Evolutionary conservation across 2,113 vertebrate species (phyloP).

Genomic region (Dendropsophus ebraccatus): DNA sequence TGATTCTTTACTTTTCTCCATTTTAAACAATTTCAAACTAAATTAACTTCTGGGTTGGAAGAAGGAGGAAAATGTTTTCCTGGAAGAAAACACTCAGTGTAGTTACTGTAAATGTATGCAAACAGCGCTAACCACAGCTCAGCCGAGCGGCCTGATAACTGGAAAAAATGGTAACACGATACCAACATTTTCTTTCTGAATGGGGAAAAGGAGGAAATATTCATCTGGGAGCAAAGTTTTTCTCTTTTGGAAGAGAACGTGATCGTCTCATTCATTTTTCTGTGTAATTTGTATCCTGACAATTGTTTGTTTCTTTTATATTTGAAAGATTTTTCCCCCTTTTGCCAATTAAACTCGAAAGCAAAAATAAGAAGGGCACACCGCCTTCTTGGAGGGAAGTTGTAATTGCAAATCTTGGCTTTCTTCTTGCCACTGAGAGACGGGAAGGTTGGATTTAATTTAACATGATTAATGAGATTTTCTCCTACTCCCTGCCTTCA

Average conservation of each 20-base stretch:
- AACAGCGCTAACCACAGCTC: slow-evolving; percentile 14
- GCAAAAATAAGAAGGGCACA: slow-evolving; percentile 62
- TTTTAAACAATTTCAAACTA: slow-evolving; percentile 43
- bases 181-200: background rate
- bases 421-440: slow-evolving; percentile 71
- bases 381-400: slow-evolving; percentile 67
- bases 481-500: slow-evolving; percentile 78
- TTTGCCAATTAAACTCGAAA: slow-evolving; percentile 65
- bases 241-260: slow-evolving; percentile 16
- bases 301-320: slow-evolving; percentile 66
- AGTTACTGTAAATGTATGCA: slow-evolving; percentile 42
- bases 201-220: slow-evolving; percentile 29
- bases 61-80: slow-evolving; percentile 33
- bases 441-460: slow-evolving; percentile 84
- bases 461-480: slow-evolving; percentile 91
- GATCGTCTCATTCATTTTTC: slow-evolving; percentile 49
- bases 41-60: slow-evolving; percentile 37
- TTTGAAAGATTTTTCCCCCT: slow-evolving; percentile 41
- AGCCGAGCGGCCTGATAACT: slow-evolving; percentile 27
- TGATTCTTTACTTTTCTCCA: slow-evolving; percentile 5
- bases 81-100: slow-evolving; percentile 26
- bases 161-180: slow-evolving; percentile 28
- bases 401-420: slow-evolving; percentile 76
- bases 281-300: slow-evolving; percentile 33
- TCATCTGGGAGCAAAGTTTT: slow-evolving; percentile 27